These are phyloP conservation scores for Malthinus flaveolus DNA, from an alignment of 2,888 invertebrate genomes.

Conservation along the genomic window DNA sequence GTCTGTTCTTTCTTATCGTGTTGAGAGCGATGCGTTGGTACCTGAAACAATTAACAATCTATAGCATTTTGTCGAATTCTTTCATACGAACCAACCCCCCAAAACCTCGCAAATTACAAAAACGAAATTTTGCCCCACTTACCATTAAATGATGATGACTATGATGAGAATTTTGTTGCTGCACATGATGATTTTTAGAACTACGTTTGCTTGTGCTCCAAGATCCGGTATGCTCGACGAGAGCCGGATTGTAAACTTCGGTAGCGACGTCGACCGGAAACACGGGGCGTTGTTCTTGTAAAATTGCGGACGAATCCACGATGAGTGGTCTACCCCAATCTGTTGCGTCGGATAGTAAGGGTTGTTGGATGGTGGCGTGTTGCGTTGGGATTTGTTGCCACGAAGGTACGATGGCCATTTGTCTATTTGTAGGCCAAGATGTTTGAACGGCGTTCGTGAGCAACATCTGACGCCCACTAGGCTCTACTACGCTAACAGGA, in stretches of 20 bases:
- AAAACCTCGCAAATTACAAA: too few relatives aligned
- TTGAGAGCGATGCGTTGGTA: slow-evolving; percentile 52
- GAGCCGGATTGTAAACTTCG: slow-evolving; percentile 62
- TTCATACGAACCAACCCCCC: too few relatives aligned
- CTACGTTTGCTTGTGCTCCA: slow-evolving; percentile 55
- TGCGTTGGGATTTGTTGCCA: slow-evolving; percentile 80
- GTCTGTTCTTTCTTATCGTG: slow-evolving; percentile 83
- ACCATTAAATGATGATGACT: slow-evolving; percentile 52
- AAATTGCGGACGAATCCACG: slow-evolving; percentile 74
- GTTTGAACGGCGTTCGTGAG: slow-evolving; percentile 73
- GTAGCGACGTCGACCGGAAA: slow-evolving; percentile 62
- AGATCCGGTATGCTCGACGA: slow-evolving; percentile 58
- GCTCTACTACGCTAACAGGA: slow-evolving; percentile 92
- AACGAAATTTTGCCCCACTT: neutral
- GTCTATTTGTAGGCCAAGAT: slow-evolving; percentile 73
- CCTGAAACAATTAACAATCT: slow-evolving; percentile 12
- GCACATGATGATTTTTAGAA: slow-evolving; percentile 64
- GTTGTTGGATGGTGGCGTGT: slow-evolving; percentile 65
- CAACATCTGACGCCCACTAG: slow-evolving; percentile 78
- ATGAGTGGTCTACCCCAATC: slow-evolving; percentile 77
- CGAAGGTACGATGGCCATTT: slow-evolving; percentile 81
- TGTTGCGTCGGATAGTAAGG: slow-evolving; percentile 62
- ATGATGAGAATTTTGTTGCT: slow-evolving; percentile 50
- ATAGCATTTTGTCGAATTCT: too few relatives aligned
- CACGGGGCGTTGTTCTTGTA: slow-evolving; percentile 68